Evolutionary conservation across 2,888 invertebrate species (phyloP), one percentile per base, ranked within the genome.

Genomic region (Balanococcus diminutus): DNA sequence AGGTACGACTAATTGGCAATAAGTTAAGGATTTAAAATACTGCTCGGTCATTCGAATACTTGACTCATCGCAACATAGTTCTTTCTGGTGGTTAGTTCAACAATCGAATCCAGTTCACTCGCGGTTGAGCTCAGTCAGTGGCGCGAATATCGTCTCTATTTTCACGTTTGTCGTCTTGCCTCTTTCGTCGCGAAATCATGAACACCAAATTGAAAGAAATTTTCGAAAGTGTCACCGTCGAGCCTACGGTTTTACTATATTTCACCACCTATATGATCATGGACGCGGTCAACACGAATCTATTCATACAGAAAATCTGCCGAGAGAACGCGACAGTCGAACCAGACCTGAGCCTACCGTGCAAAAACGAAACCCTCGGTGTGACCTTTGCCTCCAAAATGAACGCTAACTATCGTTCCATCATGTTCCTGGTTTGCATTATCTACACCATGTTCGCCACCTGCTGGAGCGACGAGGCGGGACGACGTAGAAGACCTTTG

Each of bases 401-500:
- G 31, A 79, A 86, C 39, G 11, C 81, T 1, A 56, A 36, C 6
- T 56, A 42, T 36, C n/a, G 31, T 2, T 8, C 51, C 0, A 25
- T 51, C 1, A 36, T 28, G 51, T 25, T 36, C 3, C 6, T 81
- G 6, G 4, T 86, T 0, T 39, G 31, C 31, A 86, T 39, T 6
- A 51, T 86, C 11, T 56, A 31, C 61, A 25, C 81, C 22, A 36
- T 86, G 19, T 56, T 56, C 31, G 46, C 51, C 9, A 51, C 81
- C 2, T 51, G 42, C 25, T 86, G 79, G 25, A 86, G 86, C 19
- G 86, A 86, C 39, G 32, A 32, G 36, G 81, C 56, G n/a, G 81
- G 81, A 9, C 86, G 75, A 67, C 83, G 87, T n/a, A 84, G 87
- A 32, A 87, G 81, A 67, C 87, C 87, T 16, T 75, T 88, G 79